phyloP scores from a whole-genome alignment of 2,888 invertebrate genomes.

The Scaptomyza reducta region DNA sequence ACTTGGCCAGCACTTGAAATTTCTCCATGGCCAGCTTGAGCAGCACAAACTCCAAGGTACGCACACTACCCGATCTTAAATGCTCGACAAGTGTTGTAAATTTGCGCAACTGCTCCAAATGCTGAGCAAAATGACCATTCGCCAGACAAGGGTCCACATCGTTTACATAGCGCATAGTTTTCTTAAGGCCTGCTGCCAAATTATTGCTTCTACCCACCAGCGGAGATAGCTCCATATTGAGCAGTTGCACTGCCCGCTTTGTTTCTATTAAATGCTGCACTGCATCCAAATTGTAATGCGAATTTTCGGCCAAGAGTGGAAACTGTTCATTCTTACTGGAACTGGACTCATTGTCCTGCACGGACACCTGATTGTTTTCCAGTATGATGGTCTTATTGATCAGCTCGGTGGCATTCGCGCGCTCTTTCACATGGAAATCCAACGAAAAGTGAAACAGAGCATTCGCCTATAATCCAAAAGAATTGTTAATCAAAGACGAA shows the following conservation, averaged over 20 bases:
- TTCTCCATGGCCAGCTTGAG: conserved; percentile 70
- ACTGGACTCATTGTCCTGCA: conserved; percentile 21
- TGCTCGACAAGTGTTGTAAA: conserved; percentile 58
- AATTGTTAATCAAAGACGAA: background rate
- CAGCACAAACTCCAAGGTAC: conserved; percentile 65
- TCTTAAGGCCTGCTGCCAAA: conserved; percentile 63
- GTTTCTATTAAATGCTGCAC: conserved; percentile 47
- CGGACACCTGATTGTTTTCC: conserved; percentile 40
- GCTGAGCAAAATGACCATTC: conserved; percentile 30
- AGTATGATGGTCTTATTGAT: conserved; percentile 53
- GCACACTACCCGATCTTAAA: conserved; percentile 50
- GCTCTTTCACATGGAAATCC: conserved; percentile 61
- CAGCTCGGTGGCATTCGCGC: conserved; percentile 26
- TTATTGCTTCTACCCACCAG: conserved; percentile 70
- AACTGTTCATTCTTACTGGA: conserved; percentile 19
- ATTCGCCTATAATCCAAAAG: conserved; percentile 34
- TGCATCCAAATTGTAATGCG: conserved; percentile 39
- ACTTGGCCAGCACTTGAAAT: conserved; percentile 48
- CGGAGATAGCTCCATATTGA: conserved; percentile 64
- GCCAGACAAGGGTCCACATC: conserved; percentile 55
- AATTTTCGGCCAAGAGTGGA: conserved; percentile 50
- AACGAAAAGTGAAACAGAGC: conserved; percentile 63
- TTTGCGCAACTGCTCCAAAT: conserved; percentile 58
- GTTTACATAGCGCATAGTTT: conserved; percentile 61
- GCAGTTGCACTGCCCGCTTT: conserved; percentile 39